These are phyloP conservation scores for Thalassoma bifasciatum DNA, from an alignment of 2,113 vertebrate species.

Conservation along the genomic window DNA sequence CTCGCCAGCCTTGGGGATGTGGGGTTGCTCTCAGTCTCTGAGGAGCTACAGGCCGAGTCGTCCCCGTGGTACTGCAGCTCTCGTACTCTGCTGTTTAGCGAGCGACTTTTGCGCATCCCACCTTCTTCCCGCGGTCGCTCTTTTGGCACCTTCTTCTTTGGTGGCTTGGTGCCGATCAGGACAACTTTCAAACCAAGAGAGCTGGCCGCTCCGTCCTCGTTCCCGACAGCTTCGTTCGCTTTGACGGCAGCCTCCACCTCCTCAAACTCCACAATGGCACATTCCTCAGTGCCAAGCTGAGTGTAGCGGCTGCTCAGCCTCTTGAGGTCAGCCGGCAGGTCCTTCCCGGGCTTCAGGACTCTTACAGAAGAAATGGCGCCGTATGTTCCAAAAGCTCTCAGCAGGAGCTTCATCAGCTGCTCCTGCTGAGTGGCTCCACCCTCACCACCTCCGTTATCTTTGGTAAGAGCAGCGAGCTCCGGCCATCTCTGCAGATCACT, in stretches of 20 bases:
- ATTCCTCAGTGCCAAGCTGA: constrained; percentile 91
- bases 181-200: constrained; percentile 86
- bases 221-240: constrained; percentile 88
- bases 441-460: constrained; percentile 74
- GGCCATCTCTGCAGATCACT: constrained; percentile 89
- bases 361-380: constrained; percentile 92
- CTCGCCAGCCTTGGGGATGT: constrained; percentile 88
- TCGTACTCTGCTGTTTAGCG: constrained; percentile 91
- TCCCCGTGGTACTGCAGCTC: constrained; percentile 93
- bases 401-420: constrained; percentile 93
- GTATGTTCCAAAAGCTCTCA: constrained; percentile 92
- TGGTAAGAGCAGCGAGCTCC: constrained; percentile 79
- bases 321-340: constrained; percentile 92
- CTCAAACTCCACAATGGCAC: constrained; percentile 95
- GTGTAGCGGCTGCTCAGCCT: constrained; percentile 89
- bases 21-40: constrained; percentile 93
- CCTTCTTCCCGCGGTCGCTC: constrained; percentile 86
- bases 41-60: constrained; percentile 95
- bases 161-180: constrained; percentile 93
- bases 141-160: constrained; percentile 94
- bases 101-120: constrained; percentile 83
- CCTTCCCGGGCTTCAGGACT: constrained; percentile 92
- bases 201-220: constrained; percentile 77
- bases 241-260: constrained; percentile 93
- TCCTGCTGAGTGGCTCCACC: constrained; percentile 85